Base-by-base conservation (phyloP, 2,797 vertebrate species). In the Hapalemur alaotrensis region DNA sequence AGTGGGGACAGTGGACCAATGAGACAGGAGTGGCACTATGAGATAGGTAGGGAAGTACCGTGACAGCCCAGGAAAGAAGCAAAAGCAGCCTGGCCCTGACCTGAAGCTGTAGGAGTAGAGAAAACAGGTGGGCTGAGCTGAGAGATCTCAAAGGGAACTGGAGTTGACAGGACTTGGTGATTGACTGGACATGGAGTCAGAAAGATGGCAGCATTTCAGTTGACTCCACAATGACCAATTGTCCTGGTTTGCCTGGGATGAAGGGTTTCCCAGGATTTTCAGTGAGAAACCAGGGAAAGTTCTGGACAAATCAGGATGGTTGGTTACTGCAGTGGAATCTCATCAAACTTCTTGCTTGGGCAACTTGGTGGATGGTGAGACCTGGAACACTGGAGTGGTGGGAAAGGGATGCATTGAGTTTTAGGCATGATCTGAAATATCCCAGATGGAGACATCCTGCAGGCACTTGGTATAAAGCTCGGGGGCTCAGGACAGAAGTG, bases 301-400 rank as follows among this genome's bases (percentile, higher is more conserved):
- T 28, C 61, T 89, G 30, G n/a, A 30, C 17, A 54, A 50, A 41
- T 2, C 43, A 88, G 43, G 69, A 48, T 3, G 14, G 65, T 11
- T 23, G 57, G 52, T 38, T 50, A 22, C 8, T 3, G 12, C 11
- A 38, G 57, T 1, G 72, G 75, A 57, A 41, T 23, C 43, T 80
- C 85, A 52, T 32, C 30, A 54, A 38, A 38, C 65, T 59, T 92
- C 30, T 73, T 23, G 52, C 61, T 85, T 22, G 13, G 52, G 38
- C 23, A 46, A 7, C 38, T 59, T 59, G 10, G 14, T 22, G 46
- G 67, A 46, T 38, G 38, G 52, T 65, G 35, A 95, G 80, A 80
- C 46, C n/a, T 35, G 25, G 48, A 89, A 38, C 1, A 7, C 0
- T 9, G 17, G 38, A 23, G n/a, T 52, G 8, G 32, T 0, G 0